Percentiles rank a stretch among this genome's conserved stretches.
phyloP scores from a whole-genome alignment of 2,888 invertebrate genomes.

The Poecilus cupreus region DNA sequence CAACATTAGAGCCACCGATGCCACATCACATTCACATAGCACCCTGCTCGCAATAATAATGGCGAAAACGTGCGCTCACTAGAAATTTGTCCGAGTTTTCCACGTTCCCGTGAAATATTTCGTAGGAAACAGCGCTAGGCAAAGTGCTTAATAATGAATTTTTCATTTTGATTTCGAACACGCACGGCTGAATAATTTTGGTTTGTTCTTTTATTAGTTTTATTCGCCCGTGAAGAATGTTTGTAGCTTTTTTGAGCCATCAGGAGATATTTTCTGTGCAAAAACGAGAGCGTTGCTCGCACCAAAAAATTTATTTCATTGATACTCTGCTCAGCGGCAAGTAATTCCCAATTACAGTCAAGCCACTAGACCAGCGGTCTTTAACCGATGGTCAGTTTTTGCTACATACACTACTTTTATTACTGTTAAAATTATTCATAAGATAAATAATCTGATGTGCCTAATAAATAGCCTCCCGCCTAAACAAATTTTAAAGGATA shows the following conservation, averaged over 20 bases:
- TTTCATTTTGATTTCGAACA: conserved; percentile 21
- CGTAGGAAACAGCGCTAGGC: not conserved
- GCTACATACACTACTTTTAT: no score
- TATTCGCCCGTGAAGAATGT: not conserved
- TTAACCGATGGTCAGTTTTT: no score
- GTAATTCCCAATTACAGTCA: no score
- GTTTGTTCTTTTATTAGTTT: not conserved
- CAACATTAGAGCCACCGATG: conserved; percentile 4
- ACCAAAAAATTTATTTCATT: no score
- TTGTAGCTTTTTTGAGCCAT: not conserved
- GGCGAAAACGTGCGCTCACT: conserved; percentile 10
- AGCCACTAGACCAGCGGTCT: no score
- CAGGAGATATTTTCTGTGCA: no score
- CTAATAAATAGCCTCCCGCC: no score
- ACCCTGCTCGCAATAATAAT: conserved; percentile 1
- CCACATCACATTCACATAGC: not conserved
- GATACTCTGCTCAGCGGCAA: no score
- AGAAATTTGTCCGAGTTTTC: not conserved
- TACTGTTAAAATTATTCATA: no score
- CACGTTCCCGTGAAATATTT: not conserved
- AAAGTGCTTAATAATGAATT: conserved; percentile 29
- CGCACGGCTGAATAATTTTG: conserved; percentile 12
- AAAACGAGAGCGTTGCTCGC: no score
- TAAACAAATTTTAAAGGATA: no score
- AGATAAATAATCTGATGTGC: no score